Evolutionary conservation across 1,140 invertebrate species (phyloP).

Genomic region (Hirudo medicinalis): DNA sequence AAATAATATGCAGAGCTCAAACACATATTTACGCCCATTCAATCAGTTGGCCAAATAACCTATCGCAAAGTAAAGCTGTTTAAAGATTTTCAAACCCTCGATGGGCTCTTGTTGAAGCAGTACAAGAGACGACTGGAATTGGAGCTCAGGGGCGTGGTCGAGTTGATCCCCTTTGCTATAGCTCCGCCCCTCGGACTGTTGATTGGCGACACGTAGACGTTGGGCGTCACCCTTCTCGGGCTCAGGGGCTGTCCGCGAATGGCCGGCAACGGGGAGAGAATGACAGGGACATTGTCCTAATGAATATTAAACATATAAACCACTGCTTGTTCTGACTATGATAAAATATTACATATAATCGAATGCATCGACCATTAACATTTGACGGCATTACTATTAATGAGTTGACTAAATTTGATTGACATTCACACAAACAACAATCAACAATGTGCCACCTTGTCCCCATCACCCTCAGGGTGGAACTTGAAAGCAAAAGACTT

Average conservation of each 20-base stretch:
- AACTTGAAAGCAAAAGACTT: neutral
- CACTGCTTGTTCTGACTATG: too few relatives aligned
- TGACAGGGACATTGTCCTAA: neutral
- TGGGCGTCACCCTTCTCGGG: constrained; percentile 55
- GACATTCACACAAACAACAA: too few relatives aligned
- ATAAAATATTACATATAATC: too few relatives aligned
- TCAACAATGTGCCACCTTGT: too few relatives aligned
- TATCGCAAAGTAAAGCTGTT: too few relatives aligned
- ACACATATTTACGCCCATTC: too few relatives aligned
- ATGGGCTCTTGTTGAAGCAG: constrained; percentile 73
- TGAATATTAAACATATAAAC: too few relatives aligned
- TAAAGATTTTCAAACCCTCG: constrained; percentile 56
- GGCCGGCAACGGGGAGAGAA: constrained; percentile 62
- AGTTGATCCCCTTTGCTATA: constrained; percentile 42
- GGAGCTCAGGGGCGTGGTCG: constrained; percentile 2
- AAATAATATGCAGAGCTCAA: too few relatives aligned
- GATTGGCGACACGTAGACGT: constrained; percentile 52
- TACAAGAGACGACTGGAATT: constrained; percentile 53
- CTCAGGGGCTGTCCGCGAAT: constrained; percentile 51
- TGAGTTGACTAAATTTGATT: too few relatives aligned
- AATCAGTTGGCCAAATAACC: too few relatives aligned
- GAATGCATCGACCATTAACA: too few relatives aligned
- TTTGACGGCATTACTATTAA: too few relatives aligned
- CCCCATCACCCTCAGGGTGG: neutral
- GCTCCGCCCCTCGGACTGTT: constrained; percentile 22